Conservation (phyloP, 2,113 vertebrate species). For the Echinops telfairi region DNA sequence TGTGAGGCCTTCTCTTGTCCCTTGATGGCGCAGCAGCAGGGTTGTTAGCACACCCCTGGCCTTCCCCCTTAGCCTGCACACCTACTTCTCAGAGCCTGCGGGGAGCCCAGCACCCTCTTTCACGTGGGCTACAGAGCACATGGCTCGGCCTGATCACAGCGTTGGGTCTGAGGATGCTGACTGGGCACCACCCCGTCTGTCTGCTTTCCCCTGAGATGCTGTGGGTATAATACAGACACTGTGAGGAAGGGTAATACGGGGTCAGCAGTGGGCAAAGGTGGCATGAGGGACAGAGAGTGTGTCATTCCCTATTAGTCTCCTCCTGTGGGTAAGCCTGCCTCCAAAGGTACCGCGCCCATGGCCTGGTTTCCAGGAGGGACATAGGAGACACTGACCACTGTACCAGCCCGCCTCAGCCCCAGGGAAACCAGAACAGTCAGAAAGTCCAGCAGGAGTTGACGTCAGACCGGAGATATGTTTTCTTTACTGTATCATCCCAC, state of each 20-base stretch:
- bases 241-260: too few relatives aligned
- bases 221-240: too few relatives aligned
- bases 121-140: background rate
- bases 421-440: background rate
- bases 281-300: too few relatives aligned
- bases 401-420: background rate
- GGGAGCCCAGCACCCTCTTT: background rate
- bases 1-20: background rate
- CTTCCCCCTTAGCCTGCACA: background rate
- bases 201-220: too few relatives aligned
- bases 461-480: background rate
- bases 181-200: too few relatives aligned
- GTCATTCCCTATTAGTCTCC: too few relatives aligned
- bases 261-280: too few relatives aligned
- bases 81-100: background rate
- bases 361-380: background rate
- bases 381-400: background rate
- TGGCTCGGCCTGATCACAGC: too few relatives aligned
- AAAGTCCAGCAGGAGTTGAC: background rate
- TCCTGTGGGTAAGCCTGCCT: background rate
- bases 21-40: slow-evolving; percentile 14
- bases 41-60: background rate
- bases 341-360: too few relatives aligned
- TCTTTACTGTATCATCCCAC: background rate
- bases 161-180: background rate